Percentiles rank a stretch among this genome's conserved stretches.
phyloP scores from a whole-genome alignment of 1,140 invertebrate genomes.

The Calycopis cecrops region DNA sequence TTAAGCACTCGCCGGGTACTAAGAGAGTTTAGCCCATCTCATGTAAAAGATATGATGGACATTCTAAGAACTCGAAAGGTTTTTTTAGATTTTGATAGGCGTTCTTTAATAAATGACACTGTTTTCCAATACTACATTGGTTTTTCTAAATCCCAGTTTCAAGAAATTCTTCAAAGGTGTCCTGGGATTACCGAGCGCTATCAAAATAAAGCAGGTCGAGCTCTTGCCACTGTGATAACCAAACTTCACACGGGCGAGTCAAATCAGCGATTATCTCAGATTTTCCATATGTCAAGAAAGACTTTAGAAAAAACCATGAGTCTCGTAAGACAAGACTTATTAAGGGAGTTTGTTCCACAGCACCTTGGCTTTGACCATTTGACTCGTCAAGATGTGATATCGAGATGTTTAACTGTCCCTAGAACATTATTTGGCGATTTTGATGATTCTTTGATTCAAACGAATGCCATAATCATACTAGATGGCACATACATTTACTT shows the following conservation, averaged over 20 bases:
- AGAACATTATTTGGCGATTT: not conserved
- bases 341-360: not conserved
- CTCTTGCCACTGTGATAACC: constrained; percentile 13
- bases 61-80: constrained; percentile 5
- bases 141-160: constrained; percentile 14
- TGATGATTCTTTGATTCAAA: no score
- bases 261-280: constrained; percentile 10
- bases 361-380: not conserved
- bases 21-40: not conserved
- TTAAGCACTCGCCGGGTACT: not conserved
- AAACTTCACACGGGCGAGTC: constrained; percentile 13
- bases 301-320: constrained; percentile 7
- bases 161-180: constrained; percentile 11
- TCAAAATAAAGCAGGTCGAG: constrained; percentile 10
- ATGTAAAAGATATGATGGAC: constrained; percentile 13
- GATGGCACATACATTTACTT: not conserved
- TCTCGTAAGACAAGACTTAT: constrained; percentile 1
- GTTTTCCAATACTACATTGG: constrained; percentile 15
- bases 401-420: not conserved
- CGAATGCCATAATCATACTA: not conserved
- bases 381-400: not conserved
- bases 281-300: constrained; percentile 15
- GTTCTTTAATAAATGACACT: constrained; percentile 8
- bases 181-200: constrained; percentile 3
- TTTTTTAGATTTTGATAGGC: constrained; percentile 13